Percentiles rank a stretch among this genome's conserved stretches.
Conservation (phyloP, 2,888 invertebrate species). For the Panzeria rudis region DNA sequence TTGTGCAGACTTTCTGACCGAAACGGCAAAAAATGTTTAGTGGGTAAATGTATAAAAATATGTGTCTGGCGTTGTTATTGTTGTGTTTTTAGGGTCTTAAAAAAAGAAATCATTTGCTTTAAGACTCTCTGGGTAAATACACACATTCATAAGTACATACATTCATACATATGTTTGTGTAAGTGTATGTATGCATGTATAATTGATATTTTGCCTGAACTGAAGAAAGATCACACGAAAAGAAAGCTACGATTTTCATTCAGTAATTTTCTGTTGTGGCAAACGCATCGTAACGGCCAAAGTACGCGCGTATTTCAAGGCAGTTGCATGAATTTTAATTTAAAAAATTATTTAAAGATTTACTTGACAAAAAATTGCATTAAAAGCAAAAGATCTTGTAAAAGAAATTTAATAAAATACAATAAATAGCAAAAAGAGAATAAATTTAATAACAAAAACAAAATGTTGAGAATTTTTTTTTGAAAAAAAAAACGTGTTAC, state of each 20-base stretch:
- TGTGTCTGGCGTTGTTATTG: slow-evolving; percentile 12
- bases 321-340: slow-evolving; percentile 9
- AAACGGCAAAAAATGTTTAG: too few relatives aligned
- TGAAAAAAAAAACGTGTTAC: background rate
- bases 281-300: slow-evolving; percentile 76
- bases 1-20: too few relatives aligned
- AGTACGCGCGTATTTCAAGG: slow-evolving; percentile 62
- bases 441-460: slow-evolving; percentile 42
- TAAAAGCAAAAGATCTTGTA: slow-evolving; percentile 12
- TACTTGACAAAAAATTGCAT: slow-evolving; percentile 18
- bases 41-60: too few relatives aligned
- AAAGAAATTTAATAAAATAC: background rate
- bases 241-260: slow-evolving; percentile 81
- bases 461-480: slow-evolving; percentile 7
- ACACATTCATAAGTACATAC: background rate
- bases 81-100: slow-evolving; percentile 48
- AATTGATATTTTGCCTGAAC: slow-evolving; percentile 63
- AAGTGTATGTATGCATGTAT: slow-evolving; percentile 37
- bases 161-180: background rate
- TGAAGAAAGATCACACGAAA: slow-evolving; percentile 79
- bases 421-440: slow-evolving; percentile 27
- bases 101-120: slow-evolving; percentile 50
- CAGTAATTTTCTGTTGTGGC: slow-evolving; percentile 80
- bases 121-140: slow-evolving; percentile 54
- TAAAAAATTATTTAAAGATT: background rate